A percentile compares a stretch with the other conserved stretches of the same genome.
Evolutionary conservation across 92 coral and sea anemone species (phyloP).

Genomic region (Nematostella vectensis): DNA sequence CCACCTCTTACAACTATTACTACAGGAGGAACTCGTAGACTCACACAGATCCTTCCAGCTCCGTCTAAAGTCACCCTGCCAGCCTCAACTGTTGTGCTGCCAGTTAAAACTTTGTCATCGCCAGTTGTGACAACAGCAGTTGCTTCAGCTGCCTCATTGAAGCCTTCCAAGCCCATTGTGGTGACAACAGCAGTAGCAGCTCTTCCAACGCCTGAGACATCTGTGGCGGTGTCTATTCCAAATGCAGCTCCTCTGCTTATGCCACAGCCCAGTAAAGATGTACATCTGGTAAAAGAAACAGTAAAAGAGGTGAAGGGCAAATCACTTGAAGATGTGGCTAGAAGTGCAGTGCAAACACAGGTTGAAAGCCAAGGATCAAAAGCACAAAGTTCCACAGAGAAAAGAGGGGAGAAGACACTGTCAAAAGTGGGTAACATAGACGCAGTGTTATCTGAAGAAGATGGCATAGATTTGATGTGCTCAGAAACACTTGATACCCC

Average conservation of each 20-base stretch:
- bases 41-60: conserved; percentile 86
- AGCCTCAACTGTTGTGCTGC: conserved; percentile 61
- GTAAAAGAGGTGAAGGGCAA: no score
- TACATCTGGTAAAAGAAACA: no score
- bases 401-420: no score
- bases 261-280: no score
- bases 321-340: no score
- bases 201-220: conserved; percentile 30
- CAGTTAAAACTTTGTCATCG: no score
- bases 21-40: conserved; percentile 51
- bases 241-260: neutral
- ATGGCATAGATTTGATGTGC: conserved; percentile 48
- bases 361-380: no score
- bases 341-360: no score
- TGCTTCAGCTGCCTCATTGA: no score
- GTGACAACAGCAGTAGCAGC: conserved; percentile 30
- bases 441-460: conserved; percentile 87
- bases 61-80: conserved; percentile 72
- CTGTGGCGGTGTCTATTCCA: conserved; percentile 4
- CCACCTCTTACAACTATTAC: conserved; percentile 29
- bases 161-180: conserved; percentile 41
- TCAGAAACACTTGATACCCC: conserved; percentile 73
- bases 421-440: no score
- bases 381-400: no score
- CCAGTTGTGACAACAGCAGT: conserved; percentile 40